phyloP scores from a whole-genome alignment of 2,888 invertebrate species.

The Mycalesis mineus region DNA sequence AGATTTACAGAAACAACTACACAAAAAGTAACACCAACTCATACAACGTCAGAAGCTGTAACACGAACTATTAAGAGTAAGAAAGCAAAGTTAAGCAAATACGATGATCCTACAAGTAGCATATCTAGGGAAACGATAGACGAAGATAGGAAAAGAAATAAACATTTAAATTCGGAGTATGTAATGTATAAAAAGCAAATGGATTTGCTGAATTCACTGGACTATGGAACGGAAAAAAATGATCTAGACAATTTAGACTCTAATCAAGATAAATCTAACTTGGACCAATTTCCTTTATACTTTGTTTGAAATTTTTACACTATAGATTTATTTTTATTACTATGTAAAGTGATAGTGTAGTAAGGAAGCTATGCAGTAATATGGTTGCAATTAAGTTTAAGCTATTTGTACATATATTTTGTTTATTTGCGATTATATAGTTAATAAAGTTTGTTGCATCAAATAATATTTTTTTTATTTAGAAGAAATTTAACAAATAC shows the following conservation, averaged over 20 bases:
- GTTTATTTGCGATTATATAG: conserved; percentile 3
- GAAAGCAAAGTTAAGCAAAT: conserved; percentile 12
- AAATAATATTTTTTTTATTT: background rate
- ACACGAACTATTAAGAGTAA: conserved; percentile 14
- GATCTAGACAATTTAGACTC: conserved; percentile 36
- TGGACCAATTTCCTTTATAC: conserved; percentile 42
- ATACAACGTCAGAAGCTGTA: conserved; percentile 5
- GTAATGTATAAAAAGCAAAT: conserved; percentile 47
- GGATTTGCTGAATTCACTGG: conserved; percentile 52
- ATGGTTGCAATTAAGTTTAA: background rate
- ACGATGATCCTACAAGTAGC: conserved; percentile 36
- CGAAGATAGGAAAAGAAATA: conserved; percentile 22
- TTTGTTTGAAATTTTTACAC: conserved; percentile 27
- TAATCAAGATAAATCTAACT: conserved; percentile 39
- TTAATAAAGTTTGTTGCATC: conserved; percentile 3
- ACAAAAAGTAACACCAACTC: background rate
- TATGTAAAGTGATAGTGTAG: background rate
- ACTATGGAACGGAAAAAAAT: conserved; percentile 49
- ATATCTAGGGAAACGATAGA: conserved; percentile 39
- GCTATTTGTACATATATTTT: background rate
- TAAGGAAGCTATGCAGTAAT: background rate
- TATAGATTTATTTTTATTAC: background rate
- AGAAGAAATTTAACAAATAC: no score
- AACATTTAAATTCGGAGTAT: conserved; percentile 36
- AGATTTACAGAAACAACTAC: conserved; percentile 8